A percentile compares a stretch with the other conserved stretches of the same genome.
phyloP scores from a whole-genome alignment of 2,888 invertebrate genomes.

The Amorpha juglandis region DNA sequence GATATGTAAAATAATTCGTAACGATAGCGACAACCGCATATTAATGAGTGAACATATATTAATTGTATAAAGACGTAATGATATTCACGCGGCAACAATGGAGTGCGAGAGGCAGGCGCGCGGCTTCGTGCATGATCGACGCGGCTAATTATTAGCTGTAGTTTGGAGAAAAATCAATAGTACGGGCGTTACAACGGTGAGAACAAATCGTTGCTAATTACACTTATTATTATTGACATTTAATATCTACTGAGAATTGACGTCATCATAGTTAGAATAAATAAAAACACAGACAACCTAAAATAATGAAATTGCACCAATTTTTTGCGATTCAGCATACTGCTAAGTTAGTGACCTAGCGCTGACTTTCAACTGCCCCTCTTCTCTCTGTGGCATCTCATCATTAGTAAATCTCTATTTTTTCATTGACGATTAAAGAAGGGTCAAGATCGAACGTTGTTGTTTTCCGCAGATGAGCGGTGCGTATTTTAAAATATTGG shows the following conservation, averaged over 20 bases:
- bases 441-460: too few relatives aligned
- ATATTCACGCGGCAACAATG: constrained; percentile 12
- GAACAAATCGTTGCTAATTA: constrained; percentile 18
- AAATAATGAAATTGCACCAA: too few relatives aligned
- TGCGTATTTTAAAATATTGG: too few relatives aligned
- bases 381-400: too few relatives aligned
- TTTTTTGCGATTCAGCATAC: too few relatives aligned
- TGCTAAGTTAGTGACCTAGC: too few relatives aligned
- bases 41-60: background rate
- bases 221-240: background rate
- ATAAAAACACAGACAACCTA: too few relatives aligned
- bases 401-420: too few relatives aligned
- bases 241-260: background rate
- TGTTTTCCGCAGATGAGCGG: too few relatives aligned
- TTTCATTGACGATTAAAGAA: too few relatives aligned
- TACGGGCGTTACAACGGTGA: constrained; percentile 10
- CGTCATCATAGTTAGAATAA: too few relatives aligned
- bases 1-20: constrained; percentile 22
- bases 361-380: too few relatives aligned
- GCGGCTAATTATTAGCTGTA: constrained; percentile 37
- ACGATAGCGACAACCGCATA: constrained; percentile 6
- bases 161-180: constrained; percentile 37
- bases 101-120: constrained; percentile 7
- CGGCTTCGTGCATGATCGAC: constrained; percentile 36
- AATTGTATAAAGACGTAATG: constrained; percentile 6